Percentiles rank a stretch among this genome's conserved stretches.
These are phyloP conservation scores for Alethe castanea DNA, from an alignment of 2,113 vertebrate species.

Conservation along the genomic window DNA sequence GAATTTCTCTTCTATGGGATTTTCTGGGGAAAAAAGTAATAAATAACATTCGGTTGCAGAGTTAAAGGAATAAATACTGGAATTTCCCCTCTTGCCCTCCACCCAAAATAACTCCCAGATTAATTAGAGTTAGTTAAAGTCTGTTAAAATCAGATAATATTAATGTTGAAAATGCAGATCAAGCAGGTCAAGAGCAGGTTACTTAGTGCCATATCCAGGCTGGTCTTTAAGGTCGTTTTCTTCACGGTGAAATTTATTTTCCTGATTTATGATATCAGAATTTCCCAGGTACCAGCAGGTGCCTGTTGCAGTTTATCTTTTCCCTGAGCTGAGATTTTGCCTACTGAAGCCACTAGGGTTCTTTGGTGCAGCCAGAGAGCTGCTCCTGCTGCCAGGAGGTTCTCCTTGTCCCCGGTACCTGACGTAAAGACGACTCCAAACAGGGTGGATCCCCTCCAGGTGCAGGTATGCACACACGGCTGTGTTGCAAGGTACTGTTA, in stretches of 20 bases:
- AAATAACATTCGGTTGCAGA: fast-evolving
- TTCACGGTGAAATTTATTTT: neutral
- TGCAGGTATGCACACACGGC: fast-evolving
- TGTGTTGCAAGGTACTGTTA: neutral
- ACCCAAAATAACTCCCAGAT: neutral
- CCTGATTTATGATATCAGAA: neutral
- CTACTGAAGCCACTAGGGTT: neutral
- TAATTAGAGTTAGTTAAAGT: neutral
- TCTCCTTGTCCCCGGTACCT: neutral
- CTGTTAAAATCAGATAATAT: neutral
- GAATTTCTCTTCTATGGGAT: neutral
- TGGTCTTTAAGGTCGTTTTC: neutral
- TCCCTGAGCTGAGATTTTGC: neutral
- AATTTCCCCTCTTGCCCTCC: neutral
- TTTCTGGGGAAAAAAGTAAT: neutral
- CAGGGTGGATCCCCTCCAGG: neutral
- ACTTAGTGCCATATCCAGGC: neutral
- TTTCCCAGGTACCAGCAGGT: neutral
- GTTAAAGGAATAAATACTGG: neutral
- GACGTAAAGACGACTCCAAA: neutral
- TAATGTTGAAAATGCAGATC: neutral
- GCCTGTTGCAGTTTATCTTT: neutral
- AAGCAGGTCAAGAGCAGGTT: neutral
- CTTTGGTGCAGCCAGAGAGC: neutral
- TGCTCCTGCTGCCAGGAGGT: neutral